Evolutionary conservation across 2,113 vertebrate genomes (phyloP).

Genomic region (Pseudorectes ferrugineus): DNA sequence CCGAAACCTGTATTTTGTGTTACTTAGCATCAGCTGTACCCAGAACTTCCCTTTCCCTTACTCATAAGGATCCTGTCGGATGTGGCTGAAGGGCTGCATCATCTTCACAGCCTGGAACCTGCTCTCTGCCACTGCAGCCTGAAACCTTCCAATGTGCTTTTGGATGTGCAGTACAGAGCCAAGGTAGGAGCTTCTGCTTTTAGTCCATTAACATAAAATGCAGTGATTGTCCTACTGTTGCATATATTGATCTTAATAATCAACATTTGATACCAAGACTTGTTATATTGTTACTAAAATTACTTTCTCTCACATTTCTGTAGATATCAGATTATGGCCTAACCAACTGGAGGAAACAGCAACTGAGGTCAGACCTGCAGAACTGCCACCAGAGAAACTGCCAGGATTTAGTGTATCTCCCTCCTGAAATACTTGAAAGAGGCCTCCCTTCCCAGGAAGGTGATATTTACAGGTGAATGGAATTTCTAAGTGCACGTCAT

Average conservation of each 20-base stretch:
- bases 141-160: constrained; percentile 72
- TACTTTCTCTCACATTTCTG: neutral
- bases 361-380: neutral
- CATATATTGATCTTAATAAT: neutral
- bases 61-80: constrained; percentile 64
- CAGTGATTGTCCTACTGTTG: neutral
- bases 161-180: constrained; percentile 67
- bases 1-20: neutral
- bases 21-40: constrained; percentile 57
- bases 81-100: constrained; percentile 66
- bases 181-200: constrained; percentile 58
- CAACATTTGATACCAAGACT: neutral
- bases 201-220: neutral
- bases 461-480: constrained; percentile 66
- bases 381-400: neutral
- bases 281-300: neutral
- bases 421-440: constrained; percentile 58
- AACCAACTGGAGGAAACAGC: constrained; percentile 15
- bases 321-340: constrained; percentile 61
- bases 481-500: neutral
- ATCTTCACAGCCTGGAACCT: constrained; percentile 59
- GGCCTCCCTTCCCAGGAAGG: constrained; percentile 34
- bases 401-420: constrained; percentile 43
- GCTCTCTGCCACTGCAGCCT: constrained; percentile 58
- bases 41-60: constrained; percentile 56